Base-by-base conservation (phyloP, 37 sponge, comb jelly and placozoan genomes). In the Halichondria panicea region DNA sequence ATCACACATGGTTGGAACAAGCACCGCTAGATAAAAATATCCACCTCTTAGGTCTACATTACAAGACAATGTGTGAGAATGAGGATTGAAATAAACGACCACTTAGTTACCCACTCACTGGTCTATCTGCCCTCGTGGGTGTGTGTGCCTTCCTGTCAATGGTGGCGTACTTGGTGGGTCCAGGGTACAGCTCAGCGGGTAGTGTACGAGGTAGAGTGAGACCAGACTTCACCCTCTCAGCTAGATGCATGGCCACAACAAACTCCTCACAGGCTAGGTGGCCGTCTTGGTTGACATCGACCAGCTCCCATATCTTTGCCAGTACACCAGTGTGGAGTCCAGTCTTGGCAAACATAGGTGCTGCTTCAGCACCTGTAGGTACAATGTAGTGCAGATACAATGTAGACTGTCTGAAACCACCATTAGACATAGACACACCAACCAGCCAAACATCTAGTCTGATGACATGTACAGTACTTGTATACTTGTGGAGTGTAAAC, bases 211-310 rank as follows among this genome's bases (percentile, higher is more conserved):
- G 91, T 0, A 83, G 76, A 7, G 76, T 32, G 21, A 76, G 56
- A 4, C 91, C 91, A 30, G 71, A 24, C 76, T 79, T 79, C 11
- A 75, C 84, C 61, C 55, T 75, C 56, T 78, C 84, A 46, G 79
- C 21, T 12, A 92, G 78, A 68, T 89, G 91, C 77, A 84, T 71
- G 32, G 93, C 93, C 24, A 92, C 80, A 50, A 48, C 41, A 71
- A 89, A 92, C 74, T 92, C 93, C 1, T 79, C 80, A 4, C 31
- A 2, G n/a, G 77, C 45, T 2, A 92, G 74, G 21, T 70, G 76
- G 33, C 93, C 93, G 71, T 92, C 93, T 63, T 84, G 84, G 68
- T 92, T 90, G 18, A 80, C 41, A 64, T 92, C 93, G 24, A 90
- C 57, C 43, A 92, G 71, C 36, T 67, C 78, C 93, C 91, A 90